Conservation (phyloP, 2,888 invertebrate genomes). For the Lochmaea crataegi region DNA sequence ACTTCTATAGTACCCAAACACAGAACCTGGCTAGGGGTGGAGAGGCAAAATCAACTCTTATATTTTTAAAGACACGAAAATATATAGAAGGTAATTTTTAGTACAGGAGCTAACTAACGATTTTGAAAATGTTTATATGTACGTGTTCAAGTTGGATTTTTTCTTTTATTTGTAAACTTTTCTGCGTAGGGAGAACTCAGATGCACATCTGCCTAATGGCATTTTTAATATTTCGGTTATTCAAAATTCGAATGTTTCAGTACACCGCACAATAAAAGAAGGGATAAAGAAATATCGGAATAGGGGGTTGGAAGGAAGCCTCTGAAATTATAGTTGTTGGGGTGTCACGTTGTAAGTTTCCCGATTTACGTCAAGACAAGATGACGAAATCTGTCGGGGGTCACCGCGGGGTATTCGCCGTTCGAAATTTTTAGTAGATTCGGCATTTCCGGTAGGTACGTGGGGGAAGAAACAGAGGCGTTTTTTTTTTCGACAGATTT, state of each 20-base stretch:
- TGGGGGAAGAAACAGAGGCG: background rate
- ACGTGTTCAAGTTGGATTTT: too few relatives aligned
- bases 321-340: conserved; percentile 58
- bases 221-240: conserved; percentile 13
- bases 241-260: too few relatives aligned
- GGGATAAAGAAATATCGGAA: conserved; percentile 51
- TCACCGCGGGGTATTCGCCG: conserved; percentile 25
- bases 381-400: conserved; percentile 53
- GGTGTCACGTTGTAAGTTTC: conserved; percentile 60
- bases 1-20: too few relatives aligned
- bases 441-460: conserved; percentile 34
- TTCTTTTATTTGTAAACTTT: too few relatives aligned
- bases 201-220: background rate
- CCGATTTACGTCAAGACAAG: conserved; percentile 63
- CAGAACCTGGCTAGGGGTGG: too few relatives aligned
- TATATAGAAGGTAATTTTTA: too few relatives aligned
- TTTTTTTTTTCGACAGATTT: background rate
- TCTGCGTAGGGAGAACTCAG: too few relatives aligned
- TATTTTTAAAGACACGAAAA: too few relatives aligned
- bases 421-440: conserved; percentile 38
- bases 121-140: too few relatives aligned
- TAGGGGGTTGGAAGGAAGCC: conserved; percentile 48
- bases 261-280: conserved; percentile 15
- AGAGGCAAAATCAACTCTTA: too few relatives aligned
- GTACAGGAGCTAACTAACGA: too few relatives aligned